phyloP scores from a whole-genome alignment of 2,888 invertebrate genomes.

The Leistus spinibarbis region DNA sequence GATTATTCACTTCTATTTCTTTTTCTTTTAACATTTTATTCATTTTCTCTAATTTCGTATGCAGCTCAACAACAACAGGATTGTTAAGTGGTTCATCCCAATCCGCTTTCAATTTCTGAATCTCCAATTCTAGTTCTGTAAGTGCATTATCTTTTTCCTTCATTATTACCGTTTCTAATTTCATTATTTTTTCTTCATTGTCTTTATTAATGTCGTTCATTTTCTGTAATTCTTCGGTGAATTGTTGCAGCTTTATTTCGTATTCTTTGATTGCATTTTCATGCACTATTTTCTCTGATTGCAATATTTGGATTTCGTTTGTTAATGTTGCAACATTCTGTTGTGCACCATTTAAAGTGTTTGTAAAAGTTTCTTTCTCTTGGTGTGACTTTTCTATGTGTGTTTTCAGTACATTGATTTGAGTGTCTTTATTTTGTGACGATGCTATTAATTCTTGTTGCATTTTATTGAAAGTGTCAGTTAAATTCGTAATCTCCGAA shows the following conservation, averaged over 20 bases:
- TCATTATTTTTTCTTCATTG: slow-evolving; percentile 38
- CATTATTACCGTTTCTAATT: slow-evolving; percentile 31
- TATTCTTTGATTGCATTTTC: slow-evolving; percentile 42
- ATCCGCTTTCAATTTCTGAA: slow-evolving; percentile 34
- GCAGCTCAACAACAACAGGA: slow-evolving; percentile 31
- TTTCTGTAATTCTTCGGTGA: slow-evolving; percentile 44
- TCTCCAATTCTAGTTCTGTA: slow-evolving; percentile 23
- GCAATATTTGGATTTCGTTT: slow-evolving; percentile 41
- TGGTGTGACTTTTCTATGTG: slow-evolving; percentile 31
- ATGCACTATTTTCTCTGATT: slow-evolving; percentile 40
- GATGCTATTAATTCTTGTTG: slow-evolving; percentile 26
- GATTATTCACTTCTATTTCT: slow-evolving; percentile 30
- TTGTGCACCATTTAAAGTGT: slow-evolving; percentile 28
- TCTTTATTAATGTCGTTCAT: slow-evolving; percentile 29
- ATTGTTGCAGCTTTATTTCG: slow-evolving; percentile 43
- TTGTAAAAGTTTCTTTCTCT: slow-evolving; percentile 34
- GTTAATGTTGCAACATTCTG: slow-evolving; percentile 39
- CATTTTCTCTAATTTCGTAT: slow-evolving; percentile 39
- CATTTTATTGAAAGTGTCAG: slow-evolving; percentile 28
- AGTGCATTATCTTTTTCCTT: slow-evolving; percentile 38
- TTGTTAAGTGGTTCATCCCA: slow-evolving; percentile 37
- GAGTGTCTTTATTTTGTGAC: slow-evolving; percentile 28
- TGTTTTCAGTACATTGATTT: slow-evolving; percentile 23
- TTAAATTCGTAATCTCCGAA: slow-evolving; percentile 34
- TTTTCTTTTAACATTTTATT: slow-evolving; percentile 29